Conservation (phyloP, 2,888 invertebrate species). For the Thysanoteuthis rhombus region DNA sequence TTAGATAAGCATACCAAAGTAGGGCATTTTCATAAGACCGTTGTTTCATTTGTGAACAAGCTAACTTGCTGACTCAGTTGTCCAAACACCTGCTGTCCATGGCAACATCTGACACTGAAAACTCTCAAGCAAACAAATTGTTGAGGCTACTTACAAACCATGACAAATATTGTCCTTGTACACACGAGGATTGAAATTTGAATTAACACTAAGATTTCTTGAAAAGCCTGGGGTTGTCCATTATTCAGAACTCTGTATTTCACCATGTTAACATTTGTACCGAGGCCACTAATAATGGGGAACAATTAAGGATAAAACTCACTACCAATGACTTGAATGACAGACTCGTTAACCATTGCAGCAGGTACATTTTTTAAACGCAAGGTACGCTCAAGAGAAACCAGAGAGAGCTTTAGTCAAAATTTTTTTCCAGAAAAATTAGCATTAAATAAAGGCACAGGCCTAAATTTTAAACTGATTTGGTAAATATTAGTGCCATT, state of each 20-base stretch:
- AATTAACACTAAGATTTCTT: not conserved
- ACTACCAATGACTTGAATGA: not conserved
- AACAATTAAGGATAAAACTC: not conserved
- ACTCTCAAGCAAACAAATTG: not conserved
- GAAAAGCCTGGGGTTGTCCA: not conserved
- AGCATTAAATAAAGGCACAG: not conserved
- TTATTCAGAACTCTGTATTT: not conserved
- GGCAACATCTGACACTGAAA: not conserved
- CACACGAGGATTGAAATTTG: not conserved
- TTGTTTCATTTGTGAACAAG: not conserved
- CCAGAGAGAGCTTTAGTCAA: too few species aligned
- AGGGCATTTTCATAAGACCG: not conserved
- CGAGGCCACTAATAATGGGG: not conserved
- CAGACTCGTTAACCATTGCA: not conserved
- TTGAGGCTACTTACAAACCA: not conserved
- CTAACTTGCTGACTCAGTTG: not conserved
- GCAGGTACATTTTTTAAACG: not conserved
- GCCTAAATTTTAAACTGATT: not conserved
- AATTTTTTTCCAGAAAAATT: not conserved
- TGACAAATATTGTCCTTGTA: not conserved
- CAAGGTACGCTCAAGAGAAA: not conserved
- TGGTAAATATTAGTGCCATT: not conserved
- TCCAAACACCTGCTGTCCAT: not conserved
- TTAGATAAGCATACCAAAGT: conserved; percentile 12
- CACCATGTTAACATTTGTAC: not conserved